Base-by-base conservation (phyloP, 1,140 invertebrate species). In the Bombus balteatus region DNA sequence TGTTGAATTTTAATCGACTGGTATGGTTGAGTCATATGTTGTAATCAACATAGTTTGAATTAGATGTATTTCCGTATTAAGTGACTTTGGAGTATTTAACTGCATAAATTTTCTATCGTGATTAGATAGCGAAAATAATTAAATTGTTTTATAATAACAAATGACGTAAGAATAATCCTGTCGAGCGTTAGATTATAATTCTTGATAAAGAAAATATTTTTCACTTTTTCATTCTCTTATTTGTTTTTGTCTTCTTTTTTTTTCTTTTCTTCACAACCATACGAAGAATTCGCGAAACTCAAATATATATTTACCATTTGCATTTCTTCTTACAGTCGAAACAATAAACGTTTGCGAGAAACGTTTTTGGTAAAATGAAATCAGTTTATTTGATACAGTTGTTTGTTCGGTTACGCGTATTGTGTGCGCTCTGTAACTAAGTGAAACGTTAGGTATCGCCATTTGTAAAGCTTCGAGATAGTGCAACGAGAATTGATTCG, bases 401-500 rank as follows among this genome's bases (percentile, higher is more conserved):
- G 68, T 39, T 59, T 73, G 79, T 73, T 81, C 34, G 22, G 25
- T 32, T 37, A 34, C 18, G 9, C 43, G 28, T 6, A n/a, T 41
- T 53, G 18, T 32, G 15, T 39, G 28, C 32, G 43, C 34, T 47
- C 8, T n/a, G 28, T n/a, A 73, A 59, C 25, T 72, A 72, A 72
- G 41, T 73, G 79, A 73, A 81, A 81, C 71, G 68, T 80, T 71
- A 80, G 66, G 37, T 71, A 71, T 80, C 78, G 25, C 6, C 43
- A 28, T 37, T 71, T 41, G 47, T 80, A 80, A 80, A 80, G 39
- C 79, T 73, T 72, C 66, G 18, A 57, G 71, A 43, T 73, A 65
- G 53, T 59, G 39, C 41, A 47, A 37, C 80, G 70, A 59, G 53
- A 74, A 82, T 73, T 74, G 80, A 82, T 74, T 82, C 70, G n/a